Evolutionary conservation across 2,888 invertebrate species (phyloP), one percentile per base, ranked within the genome.

Genomic region (Molorchus minor): DNA sequence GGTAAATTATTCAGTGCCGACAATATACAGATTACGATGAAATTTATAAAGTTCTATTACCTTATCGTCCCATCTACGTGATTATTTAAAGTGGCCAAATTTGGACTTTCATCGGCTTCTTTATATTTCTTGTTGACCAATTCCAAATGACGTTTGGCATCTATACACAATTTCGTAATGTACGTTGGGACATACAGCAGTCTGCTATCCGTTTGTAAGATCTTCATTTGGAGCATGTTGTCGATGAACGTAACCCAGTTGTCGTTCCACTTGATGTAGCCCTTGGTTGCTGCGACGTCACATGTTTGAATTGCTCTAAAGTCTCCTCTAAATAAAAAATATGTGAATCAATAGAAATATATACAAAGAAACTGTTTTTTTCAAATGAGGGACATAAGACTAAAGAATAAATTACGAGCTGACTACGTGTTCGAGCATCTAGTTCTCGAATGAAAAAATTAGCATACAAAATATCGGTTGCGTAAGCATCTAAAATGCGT

Each of bases 221-320:
- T 88, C 7, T 71, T 70, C 70, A 92, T 85, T 80, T 95, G 95
- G 10, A 96, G 83, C 88, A 95, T 89, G 49, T 91, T 91, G 80
- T 95, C 95, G 84, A 95, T 86, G 80, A 93, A 94, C 0, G 93
- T 86, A 8, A 93, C 89, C 93, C 94, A 95, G 80, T 94, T 93
- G 13, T 68, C 58, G 0, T 63, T 33, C 76, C 76, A 76, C 52
- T 63, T 58, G 12, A 76, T 67, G 10, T 57, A 59, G 16, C 65
- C 75, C 8, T 44, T 29, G 1, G 65, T 49, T 2, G 63, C 72
- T 1, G 43, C 47, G 3, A 61, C 47, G 46, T 74, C 66, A 46
- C 73, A 74, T 19, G 65, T 55, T 20, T 68, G 56, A 4, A 78
- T 51, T 2, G 62, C 65, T 36, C 69, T 61, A 52, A 77, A 78